Conservation (phyloP, 2,797 vertebrate genomes). For the Poecilia velifera region DNA sequence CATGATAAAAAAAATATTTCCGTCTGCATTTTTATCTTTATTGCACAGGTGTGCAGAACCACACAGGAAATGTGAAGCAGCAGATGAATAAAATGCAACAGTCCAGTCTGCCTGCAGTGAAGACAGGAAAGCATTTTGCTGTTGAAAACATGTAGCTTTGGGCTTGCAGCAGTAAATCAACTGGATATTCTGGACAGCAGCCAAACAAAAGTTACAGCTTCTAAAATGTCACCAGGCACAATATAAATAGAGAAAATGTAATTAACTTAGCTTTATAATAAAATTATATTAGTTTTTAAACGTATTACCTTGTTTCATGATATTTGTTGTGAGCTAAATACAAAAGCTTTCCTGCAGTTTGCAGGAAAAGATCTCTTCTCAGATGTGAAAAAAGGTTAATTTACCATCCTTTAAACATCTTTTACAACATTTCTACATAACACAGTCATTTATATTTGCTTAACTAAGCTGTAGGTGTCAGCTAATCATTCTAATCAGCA, state of each 20-base stretch:
- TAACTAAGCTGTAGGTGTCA: neutral
- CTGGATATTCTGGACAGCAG: neutral
- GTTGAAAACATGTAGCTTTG: neutral
- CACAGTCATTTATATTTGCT: neutral
- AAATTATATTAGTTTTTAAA: neutral
- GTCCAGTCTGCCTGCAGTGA: neutral
- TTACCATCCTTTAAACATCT: neutral
- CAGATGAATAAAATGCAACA: slow-evolving; percentile 3
- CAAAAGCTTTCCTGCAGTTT: neutral
- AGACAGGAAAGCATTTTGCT: neutral
- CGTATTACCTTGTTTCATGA: neutral
- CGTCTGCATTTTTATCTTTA: slow-evolving; percentile 3
- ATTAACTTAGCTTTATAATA: neutral
- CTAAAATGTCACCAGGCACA: neutral
- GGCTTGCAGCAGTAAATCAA: slow-evolving; percentile 2
- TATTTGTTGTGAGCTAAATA: neutral
- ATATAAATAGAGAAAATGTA: neutral
- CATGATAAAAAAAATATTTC: neutral
- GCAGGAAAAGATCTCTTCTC: no score
- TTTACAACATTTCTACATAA: neutral
- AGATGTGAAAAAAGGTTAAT: neutral
- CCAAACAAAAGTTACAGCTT: neutral
- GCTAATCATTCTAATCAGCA: neutral
- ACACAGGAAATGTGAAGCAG: slow-evolving; percentile 19
- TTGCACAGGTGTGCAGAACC: slow-evolving; percentile 10